These are phyloP conservation scores for Rattus norvegicus DNA, from an alignment of 2,113 vertebrate genomes.

Conservation along the genomic window DNA sequence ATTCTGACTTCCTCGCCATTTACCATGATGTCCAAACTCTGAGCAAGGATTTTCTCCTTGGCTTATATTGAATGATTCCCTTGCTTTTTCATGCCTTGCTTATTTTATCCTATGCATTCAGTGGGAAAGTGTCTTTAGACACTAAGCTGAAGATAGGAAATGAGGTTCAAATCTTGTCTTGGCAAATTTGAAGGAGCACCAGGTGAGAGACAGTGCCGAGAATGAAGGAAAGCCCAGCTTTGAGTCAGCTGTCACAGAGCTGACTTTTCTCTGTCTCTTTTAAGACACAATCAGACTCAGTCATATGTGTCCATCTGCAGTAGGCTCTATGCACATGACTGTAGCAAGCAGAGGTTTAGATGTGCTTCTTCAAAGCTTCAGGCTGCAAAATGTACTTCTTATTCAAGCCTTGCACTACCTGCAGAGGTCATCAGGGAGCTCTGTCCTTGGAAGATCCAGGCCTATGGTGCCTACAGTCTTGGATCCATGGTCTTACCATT, in stretches of 20 bases:
- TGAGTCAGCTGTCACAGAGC: background rate
- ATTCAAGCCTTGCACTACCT: background rate
- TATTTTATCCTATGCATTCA: too few species aligned
- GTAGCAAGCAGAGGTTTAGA: background rate
- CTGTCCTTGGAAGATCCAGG: background rate
- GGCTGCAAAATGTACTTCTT: background rate
- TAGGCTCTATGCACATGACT: too few species aligned
- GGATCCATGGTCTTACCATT: background rate
- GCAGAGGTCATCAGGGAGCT: background rate
- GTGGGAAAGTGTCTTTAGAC: background rate
- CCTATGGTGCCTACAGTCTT: background rate
- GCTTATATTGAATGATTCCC: rapidly evolving
- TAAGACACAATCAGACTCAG: background rate
- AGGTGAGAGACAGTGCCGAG: background rate
- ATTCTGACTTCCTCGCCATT: background rate
- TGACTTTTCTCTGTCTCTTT: background rate
- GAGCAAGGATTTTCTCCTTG: background rate
- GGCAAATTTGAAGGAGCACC: background rate
- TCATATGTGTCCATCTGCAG: too few species aligned
- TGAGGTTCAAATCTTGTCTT: background rate
- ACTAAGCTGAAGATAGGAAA: background rate
- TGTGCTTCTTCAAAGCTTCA: background rate
- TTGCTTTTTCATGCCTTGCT: background rate
- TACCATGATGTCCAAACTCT: background rate
- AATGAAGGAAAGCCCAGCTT: background rate